phyloP scores from a whole-genome alignment of 2,113 vertebrate species.

The Scytalopus superciliaris region DNA sequence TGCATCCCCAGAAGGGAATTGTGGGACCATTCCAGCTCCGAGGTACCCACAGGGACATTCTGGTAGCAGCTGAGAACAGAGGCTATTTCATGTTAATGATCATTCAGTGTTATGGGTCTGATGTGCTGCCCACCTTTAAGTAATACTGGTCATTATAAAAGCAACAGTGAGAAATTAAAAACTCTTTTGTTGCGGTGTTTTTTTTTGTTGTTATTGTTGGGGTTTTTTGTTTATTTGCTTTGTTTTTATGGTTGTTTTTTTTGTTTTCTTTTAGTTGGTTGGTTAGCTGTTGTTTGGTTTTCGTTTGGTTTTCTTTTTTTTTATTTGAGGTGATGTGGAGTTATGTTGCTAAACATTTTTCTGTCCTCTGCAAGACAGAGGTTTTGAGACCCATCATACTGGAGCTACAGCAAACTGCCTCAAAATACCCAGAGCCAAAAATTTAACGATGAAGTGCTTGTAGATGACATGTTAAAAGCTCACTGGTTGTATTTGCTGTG shows the following conservation, averaged over 20 bases:
- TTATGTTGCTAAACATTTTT: not conserved
- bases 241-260: not conserved
- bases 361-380: not conserved
- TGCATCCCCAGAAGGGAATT: fast-evolving
- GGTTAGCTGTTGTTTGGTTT: too few relatives aligned
- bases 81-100: not conserved
- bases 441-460: not conserved
- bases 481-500: not conserved
- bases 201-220: not conserved
- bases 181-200: not conserved
- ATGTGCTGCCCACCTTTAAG: not conserved
- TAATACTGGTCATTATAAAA: not conserved
- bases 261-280: not conserved
- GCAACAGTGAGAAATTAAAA: not conserved
- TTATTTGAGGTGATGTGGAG: not conserved
- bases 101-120: fast-evolving
- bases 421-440: not conserved
- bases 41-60: not conserved
- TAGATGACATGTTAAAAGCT: not conserved
- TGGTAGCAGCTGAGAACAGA: not conserved
- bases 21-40: fast-evolving
- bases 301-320: not conserved
- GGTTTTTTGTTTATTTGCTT: too few relatives aligned
- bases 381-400: fast-evolving
- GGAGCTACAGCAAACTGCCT: not conserved